Percentiles rank a stretch among this genome's conserved stretches.
Evolutionary conservation across 2,113 vertebrate species (phyloP).

Genomic region (Labrus mixtus): DNA sequence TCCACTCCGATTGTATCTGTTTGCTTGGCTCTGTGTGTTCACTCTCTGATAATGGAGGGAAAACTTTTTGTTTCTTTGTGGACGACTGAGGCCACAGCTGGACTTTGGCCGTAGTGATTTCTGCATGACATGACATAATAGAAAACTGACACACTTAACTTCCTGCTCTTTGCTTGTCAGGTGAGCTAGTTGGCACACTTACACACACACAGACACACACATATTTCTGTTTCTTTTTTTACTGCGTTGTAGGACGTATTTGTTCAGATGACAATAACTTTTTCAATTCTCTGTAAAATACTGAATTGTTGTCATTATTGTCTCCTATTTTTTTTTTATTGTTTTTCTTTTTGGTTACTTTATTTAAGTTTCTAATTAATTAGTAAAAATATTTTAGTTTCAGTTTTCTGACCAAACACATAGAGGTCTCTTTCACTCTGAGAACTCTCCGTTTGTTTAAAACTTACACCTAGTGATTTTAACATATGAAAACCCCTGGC

Average conservation of each 20-base stretch:
- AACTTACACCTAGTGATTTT: not conserved
- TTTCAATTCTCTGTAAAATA: not conserved
- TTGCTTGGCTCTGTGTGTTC: conserved; percentile 20
- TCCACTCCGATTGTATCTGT: conserved; percentile 12
- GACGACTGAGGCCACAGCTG: conserved; percentile 27
- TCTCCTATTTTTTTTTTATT: no score
- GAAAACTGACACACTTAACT: conserved; percentile 28
- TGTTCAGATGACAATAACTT: not conserved
- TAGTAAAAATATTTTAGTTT: no score
- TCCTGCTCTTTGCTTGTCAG: conserved; percentile 30
- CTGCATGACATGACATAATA: conserved; percentile 52
- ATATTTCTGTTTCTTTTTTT: not conserved
- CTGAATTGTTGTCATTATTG: not conserved
- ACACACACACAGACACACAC: not conserved
- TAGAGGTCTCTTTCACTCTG: not conserved
- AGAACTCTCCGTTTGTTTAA: not conserved
- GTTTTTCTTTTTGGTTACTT: not conserved
- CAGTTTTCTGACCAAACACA: not conserved
- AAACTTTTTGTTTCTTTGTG: conserved; percentile 6
- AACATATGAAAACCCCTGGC: conserved; percentile 13
- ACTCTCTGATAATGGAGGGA: not conserved
- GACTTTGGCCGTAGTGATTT: conserved; percentile 54
- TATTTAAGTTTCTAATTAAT: not conserved
- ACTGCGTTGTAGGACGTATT: not conserved
- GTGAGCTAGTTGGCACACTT: conserved; percentile 21